phyloP scores from a whole-genome alignment of 1,140 invertebrate species.

The Conus ventricosus region DNA sequence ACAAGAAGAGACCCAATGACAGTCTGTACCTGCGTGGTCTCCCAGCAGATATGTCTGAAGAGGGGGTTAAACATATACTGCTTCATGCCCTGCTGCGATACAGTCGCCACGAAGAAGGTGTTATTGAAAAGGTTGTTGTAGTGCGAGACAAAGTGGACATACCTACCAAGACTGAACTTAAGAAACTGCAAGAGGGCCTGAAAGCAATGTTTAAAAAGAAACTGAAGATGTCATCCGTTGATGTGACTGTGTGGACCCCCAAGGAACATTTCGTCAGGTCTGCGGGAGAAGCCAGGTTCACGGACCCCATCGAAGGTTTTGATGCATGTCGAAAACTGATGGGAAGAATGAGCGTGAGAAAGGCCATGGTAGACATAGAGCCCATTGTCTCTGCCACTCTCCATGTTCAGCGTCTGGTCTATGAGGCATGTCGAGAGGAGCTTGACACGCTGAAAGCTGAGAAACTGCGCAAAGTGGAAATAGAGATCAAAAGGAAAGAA shows the following conservation, averaged over 20 bases:
- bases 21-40: conserved; percentile 11
- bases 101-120: not conserved
- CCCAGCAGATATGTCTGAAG: not conserved
- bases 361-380: conserved; percentile 40
- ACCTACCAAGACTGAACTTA: not conserved
- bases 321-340: conserved; percentile 40
- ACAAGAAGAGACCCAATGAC: conserved; percentile 5
- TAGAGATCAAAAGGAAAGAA: conserved; percentile 26
- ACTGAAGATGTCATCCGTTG: conserved; percentile 11
- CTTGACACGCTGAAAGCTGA: conserved; percentile 44
- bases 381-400: conserved; percentile 50
- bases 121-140: not conserved
- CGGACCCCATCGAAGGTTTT: conserved; percentile 51
- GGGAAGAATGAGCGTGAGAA: conserved; percentile 29
- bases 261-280: conserved; percentile 27
- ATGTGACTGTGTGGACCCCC: conserved; percentile 30
- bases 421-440: conserved; percentile 36
- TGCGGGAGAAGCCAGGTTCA: conserved; percentile 51
- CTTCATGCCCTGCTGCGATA: not conserved
- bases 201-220: not conserved
- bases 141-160: not conserved
- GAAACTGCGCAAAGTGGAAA: conserved; percentile 10
- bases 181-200: not conserved
- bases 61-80: not conserved
- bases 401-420: conserved; percentile 42